Conservation (phyloP, 2,113 vertebrate genomes). For the Phrynosoma platyrhinos region DNA sequence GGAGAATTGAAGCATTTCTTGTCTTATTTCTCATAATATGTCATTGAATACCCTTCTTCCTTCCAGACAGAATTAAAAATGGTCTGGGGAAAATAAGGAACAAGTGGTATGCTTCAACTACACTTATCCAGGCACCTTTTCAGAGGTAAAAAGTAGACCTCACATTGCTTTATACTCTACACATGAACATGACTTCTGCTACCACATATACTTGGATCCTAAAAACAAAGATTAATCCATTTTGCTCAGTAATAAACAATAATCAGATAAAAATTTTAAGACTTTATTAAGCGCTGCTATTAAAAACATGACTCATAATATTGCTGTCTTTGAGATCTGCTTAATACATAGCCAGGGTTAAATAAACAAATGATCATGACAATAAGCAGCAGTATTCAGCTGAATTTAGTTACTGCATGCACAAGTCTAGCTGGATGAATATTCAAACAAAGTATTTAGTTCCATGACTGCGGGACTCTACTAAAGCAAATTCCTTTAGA, state of each 20-base stretch:
- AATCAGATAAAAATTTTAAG: constrained; percentile 41
- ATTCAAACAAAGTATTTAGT: constrained; percentile 67
- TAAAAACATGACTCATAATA: constrained; percentile 49
- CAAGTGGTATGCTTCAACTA: background rate
- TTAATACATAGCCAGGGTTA: constrained; percentile 67
- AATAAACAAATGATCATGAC: constrained; percentile 68
- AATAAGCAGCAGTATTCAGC: constrained; percentile 64
- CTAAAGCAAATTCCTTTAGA: constrained; percentile 65
- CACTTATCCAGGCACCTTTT: background rate
- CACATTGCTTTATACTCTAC: background rate
- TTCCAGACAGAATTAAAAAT: too few relatives aligned
- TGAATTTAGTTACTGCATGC: constrained; percentile 56
- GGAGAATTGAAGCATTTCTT: too few relatives aligned
- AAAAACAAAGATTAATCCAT: constrained; percentile 31
- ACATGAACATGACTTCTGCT: background rate
- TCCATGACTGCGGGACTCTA: constrained; percentile 56
- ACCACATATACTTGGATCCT: background rate
- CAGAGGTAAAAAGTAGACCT: constrained; percentile 15
- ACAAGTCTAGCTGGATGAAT: constrained; percentile 71
- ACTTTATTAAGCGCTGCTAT: background rate
- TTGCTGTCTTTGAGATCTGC: constrained; percentile 54
- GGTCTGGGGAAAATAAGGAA: too few relatives aligned
- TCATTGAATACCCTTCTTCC: too few relatives aligned
- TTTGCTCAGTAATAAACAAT: constrained; percentile 43
- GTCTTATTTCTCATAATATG: too few relatives aligned